A percentile compares a stretch with the other conserved stretches of the same genome.
Conservation (phyloP, 2,888 invertebrate species). For the Scrobipalpa atriplicella region DNA sequence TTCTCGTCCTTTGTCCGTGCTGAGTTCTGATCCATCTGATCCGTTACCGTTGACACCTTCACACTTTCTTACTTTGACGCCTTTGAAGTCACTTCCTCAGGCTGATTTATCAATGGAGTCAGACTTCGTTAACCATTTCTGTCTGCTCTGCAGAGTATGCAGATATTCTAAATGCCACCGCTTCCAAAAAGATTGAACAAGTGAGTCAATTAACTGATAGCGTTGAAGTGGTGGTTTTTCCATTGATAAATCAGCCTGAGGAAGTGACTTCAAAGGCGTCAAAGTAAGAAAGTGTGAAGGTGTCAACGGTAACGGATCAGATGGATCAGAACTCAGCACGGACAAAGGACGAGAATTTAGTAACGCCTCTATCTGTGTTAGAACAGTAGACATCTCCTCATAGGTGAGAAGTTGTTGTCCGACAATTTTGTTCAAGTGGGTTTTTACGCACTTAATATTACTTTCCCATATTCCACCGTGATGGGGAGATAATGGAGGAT, state of each 20-base stretch:
- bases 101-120: conserved; percentile 1
- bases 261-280: conserved; percentile 6
- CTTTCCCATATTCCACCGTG: conserved; percentile 31
- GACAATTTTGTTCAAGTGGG: conserved; percentile 30
- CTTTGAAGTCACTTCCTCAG: conserved; percentile 9
- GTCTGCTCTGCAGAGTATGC: conserved; percentile 25
- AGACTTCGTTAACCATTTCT: conserved; percentile 28
- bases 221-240: conserved; percentile 2
- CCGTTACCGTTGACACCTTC: conserved; percentile 18
- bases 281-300: conserved; percentile 18
- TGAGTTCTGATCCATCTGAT: conserved; percentile 25
- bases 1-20: conserved; percentile 31
- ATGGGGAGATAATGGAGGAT: conserved; percentile 28
- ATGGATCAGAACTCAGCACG: conserved; percentile 25
- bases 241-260: conserved; percentile 2
- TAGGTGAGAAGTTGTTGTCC: conserved; percentile 31
- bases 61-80: conserved; percentile 13
- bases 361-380: conserved; percentile 31
- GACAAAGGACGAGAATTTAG: conserved; percentile 34
- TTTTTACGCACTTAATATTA: conserved; percentile 31
- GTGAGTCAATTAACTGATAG: conserved; percentile 28
- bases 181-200: conserved; percentile 32
- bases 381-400: conserved; percentile 32
- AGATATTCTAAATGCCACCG: conserved; percentile 30
- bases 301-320: conserved; percentile 9